These are phyloP conservation scores for Elephas maximus DNA, from an alignment of 2,113 vertebrate species.

Conservation along the genomic window DNA sequence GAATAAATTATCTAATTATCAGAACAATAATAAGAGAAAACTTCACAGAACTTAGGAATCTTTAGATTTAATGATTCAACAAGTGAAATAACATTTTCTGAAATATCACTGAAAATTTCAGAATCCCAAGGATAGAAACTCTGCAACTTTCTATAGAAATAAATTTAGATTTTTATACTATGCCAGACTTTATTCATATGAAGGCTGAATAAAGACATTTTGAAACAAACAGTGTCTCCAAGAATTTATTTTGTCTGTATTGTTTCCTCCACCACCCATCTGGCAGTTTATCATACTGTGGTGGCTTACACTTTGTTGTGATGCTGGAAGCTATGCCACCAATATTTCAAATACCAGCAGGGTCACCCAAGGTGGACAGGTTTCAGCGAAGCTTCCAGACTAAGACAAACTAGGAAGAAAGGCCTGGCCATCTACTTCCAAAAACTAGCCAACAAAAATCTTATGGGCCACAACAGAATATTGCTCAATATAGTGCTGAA, in stretches of 20 bases:
- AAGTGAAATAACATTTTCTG: neutral
- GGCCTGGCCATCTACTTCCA: neutral
- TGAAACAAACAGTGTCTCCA: neutral
- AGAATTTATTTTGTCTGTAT: neutral
- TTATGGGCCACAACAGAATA: neutral
- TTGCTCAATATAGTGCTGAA: neutral
- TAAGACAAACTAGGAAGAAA: neutral
- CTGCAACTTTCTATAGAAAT: neutral
- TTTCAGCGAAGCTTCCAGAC: neutral
- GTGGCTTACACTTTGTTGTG: neutral
- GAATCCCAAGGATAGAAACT: neutral
- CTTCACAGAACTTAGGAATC: neutral
- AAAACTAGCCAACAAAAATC: neutral
- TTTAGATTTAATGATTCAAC: neutral
- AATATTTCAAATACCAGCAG: neutral
- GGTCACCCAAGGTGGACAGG: neutral
- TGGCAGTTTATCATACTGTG: neutral
- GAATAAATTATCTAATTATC: neutral
- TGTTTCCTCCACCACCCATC: neutral
- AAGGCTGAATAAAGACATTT: neutral
- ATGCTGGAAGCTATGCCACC: neutral
- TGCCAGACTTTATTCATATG: neutral
- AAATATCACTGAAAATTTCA: slow-evolving; percentile 17
- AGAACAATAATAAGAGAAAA: neutral
- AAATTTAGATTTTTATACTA: neutral